phyloP scores from a whole-genome alignment of 2,113 vertebrate species.

The Nesoenas mayeri region DNA sequence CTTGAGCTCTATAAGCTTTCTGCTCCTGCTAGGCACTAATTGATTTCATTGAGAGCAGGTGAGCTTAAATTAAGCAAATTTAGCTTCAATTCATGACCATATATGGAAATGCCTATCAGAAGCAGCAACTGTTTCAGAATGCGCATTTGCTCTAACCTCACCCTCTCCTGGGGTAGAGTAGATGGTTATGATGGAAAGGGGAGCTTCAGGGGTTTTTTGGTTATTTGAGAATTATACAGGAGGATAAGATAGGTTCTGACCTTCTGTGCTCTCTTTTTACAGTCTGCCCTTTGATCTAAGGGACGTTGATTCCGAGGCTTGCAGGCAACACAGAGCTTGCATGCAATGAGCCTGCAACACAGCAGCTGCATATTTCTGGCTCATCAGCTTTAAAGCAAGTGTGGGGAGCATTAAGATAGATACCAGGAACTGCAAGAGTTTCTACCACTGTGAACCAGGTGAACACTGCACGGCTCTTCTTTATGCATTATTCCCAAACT shows the following conservation, averaged over 20 bases:
- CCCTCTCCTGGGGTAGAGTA: neutral
- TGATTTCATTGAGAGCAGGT: neutral
- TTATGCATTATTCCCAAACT: neutral
- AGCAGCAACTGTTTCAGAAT: neutral
- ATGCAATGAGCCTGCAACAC: accelerated
- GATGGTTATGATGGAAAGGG: neutral
- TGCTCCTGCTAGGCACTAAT: neutral
- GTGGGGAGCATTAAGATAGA: neutral
- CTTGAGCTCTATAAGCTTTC: neutral
- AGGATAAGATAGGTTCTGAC: neutral
- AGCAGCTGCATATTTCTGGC: neutral
- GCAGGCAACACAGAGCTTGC: neutral
- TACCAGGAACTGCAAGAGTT: neutral
- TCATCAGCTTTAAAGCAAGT: neutral
- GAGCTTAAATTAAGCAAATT: neutral
- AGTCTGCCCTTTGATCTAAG: neutral
- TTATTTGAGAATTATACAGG: neutral
- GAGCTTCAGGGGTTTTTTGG: neutral
- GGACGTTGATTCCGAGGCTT: neutral
- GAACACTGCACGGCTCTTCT: neutral
- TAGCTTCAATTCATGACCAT: neutral
- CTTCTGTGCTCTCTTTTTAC: neutral
- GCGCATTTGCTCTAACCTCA: neutral
- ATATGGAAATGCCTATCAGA: neutral
- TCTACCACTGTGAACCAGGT: neutral